These are phyloP conservation scores for Drosophila ohnishii DNA, from an alignment of 1,140 invertebrate species.

Conservation along the genomic window DNA sequence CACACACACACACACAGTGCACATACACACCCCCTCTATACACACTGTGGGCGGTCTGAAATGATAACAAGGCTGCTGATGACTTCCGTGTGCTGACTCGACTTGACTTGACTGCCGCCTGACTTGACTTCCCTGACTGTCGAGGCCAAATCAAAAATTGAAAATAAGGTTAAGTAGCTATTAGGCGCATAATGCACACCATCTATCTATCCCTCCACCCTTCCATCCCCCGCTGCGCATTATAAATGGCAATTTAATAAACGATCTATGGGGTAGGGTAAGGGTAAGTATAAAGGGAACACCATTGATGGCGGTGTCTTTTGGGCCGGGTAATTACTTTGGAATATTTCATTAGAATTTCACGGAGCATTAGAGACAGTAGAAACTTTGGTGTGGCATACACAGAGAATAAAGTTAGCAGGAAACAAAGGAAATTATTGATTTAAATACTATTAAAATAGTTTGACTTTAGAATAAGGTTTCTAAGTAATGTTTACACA, in stretches of 20 bases:
- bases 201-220: not conserved
- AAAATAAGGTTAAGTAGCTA: slow-evolving; percentile 81
- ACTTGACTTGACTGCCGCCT: slow-evolving; percentile 41
- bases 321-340: slow-evolving; percentile 66
- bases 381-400: slow-evolving; percentile 29
- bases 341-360: slow-evolving; percentile 78
- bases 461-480: not conserved
- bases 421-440: not conserved
- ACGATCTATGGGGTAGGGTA: slow-evolving; percentile 16
- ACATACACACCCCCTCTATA: not conserved
- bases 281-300: not conserved
- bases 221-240: slow-evolving; percentile 15
- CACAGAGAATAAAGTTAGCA: not conserved
- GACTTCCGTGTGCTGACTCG: slow-evolving; percentile 71
- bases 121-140: slow-evolving; percentile 33
- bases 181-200: slow-evolving; percentile 59
- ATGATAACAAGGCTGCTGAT: slow-evolving; percentile 80
- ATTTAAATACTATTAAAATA: not conserved
- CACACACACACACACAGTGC: slow-evolving; percentile 12
- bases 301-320: slow-evolving; percentile 30
- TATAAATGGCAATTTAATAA: slow-evolving; percentile 75
- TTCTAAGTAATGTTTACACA: not conserved
- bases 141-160: slow-evolving; percentile 75
- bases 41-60: slow-evolving; percentile 15
- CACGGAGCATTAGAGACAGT: slow-evolving; percentile 68